Conservation (phyloP, 2,888 invertebrate genomes). For the Volucella zonaria region DNA sequence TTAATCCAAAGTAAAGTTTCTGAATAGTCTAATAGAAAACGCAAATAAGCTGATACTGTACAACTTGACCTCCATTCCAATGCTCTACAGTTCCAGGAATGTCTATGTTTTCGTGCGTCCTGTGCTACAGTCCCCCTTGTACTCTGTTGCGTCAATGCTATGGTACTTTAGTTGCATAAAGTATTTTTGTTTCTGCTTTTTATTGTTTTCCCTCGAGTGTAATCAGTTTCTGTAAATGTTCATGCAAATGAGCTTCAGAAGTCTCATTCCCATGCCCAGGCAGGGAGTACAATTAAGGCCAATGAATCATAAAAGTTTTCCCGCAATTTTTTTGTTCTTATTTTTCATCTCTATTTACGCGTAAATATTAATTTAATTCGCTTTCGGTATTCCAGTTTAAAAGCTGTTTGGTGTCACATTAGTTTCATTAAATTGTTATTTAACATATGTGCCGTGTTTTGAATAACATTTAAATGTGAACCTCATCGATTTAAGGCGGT, state of each 20-base stretch:
- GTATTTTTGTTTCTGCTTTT: not conserved
- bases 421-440: slow-evolving; percentile 17
- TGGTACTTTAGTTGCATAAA: no score
- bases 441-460: no score
- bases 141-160: no score
- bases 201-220: slow-evolving; percentile 39
- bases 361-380: slow-evolving; percentile 3
- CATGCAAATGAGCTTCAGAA: slow-evolving; percentile 62
- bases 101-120: no score
- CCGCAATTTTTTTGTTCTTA: slow-evolving; percentile 1
- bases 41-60: no score
- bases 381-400: not conserved
- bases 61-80: no score
- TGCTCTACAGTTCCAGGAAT: no score
- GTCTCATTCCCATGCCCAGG: slow-evolving; percentile 20
- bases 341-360: not conserved
- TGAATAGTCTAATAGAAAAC: no score
- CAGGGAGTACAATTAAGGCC: slow-evolving; percentile 50
- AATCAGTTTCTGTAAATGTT: slow-evolving; percentile 60
- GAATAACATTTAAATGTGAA: no score
- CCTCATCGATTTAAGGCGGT: no score
- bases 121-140: no score
- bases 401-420: slow-evolving; percentile 30
- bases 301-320: slow-evolving; percentile 44
- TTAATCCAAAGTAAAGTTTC: no score